Conservation (phyloP, 2,113 vertebrate species). For the Carlito syrichta region DNA sequence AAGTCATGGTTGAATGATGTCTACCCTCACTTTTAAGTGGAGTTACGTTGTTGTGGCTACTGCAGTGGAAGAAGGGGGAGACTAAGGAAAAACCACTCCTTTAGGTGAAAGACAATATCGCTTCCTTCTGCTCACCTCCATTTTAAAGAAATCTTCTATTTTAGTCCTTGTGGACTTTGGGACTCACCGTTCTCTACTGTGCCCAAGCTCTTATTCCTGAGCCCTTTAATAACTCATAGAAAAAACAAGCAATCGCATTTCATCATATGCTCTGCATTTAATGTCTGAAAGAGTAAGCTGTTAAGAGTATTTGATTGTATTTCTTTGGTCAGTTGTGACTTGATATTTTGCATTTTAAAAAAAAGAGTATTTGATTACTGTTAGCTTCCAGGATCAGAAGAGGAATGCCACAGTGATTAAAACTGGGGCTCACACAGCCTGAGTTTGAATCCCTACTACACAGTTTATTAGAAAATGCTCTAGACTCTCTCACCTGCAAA, state of each 20-base stretch:
- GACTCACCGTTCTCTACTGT: neutral
- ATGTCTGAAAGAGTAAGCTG: neutral
- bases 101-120: neutral
- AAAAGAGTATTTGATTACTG: neutral
- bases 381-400: neutral
- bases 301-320: neutral
- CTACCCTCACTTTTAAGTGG: neutral
- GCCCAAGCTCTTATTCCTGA: neutral
- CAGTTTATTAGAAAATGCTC: neutral
- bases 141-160: neutral
- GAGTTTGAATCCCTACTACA: neutral
- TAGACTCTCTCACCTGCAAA: neutral
- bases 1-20: neutral
- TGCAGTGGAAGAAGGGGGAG: neutral
- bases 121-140: neutral
- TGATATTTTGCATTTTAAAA: too few relatives aligned
- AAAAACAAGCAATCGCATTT: neutral
- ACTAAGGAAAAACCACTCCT: neutral
- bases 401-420: neutral
- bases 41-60: neutral
- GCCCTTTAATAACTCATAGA: neutral
- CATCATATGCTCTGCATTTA: neutral
- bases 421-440: neutral
- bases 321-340: too few relatives aligned
- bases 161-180: neutral